Evolutionary conservation across 2,113 vertebrate species (phyloP), one percentile per base, ranked within the genome.

Genomic region (Agapornis roseicollis): DNA sequence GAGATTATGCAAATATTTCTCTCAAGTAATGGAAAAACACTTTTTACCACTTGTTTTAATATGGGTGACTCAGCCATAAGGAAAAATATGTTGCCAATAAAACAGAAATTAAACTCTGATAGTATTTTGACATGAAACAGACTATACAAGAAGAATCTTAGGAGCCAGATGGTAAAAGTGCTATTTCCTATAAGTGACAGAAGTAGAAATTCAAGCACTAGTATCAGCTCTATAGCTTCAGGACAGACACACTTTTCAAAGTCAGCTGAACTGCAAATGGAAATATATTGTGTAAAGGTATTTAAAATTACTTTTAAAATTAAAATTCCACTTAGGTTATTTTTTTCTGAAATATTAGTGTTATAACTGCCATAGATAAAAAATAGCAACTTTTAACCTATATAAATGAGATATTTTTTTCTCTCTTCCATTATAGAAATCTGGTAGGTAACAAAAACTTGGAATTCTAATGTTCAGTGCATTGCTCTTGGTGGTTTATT

Each of bases 71-170:
- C 64, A 93, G 27, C 17, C 60, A 63, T 91, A 80, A 29, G 56
- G 61, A 89, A 96, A 91, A 83, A 90, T 42, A 58, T 64, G n/a
- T 85, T 96, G 77, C 76, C 52, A 94, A 89, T 64, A 85, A 77
- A 96, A 44, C 23, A 95, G 58, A 72, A 91, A 88, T 74, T 96
- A 93, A 93, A 91, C 35, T 95, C 96, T 94, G 69, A 77, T 87
- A 61, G 20, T 91, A 91, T 92, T 94, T 95, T 94, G 84, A 94
- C 1, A 0, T 35, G 90, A 91, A 97, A 88, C 35, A 91, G 90
- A 96, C 85, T 93, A 94, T 66, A 76, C 31, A 74, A 61, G 68
- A 94, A 88, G 85, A 97, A 80, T 95, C 70, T 89, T 28, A 69
- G 72, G 28, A 97, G 37, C 90, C 83, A 97, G 89, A 96, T 96